Conservation (phyloP, 2,797 vertebrate genomes). For the Mareca strepera region DNA sequence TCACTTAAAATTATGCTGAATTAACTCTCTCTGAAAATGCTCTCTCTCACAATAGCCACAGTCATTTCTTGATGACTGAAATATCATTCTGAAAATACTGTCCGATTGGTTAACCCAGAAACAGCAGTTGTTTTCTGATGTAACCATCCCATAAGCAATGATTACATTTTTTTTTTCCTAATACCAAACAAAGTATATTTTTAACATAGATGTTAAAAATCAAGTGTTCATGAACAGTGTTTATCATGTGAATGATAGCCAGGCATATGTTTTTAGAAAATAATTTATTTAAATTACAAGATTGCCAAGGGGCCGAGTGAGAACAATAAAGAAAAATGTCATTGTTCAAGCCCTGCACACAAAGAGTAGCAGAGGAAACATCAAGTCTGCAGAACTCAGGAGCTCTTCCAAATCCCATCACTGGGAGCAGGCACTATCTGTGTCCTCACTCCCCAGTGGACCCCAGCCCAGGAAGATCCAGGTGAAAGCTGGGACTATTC, state of each 20-base stretch:
- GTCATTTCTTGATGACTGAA: background rate
- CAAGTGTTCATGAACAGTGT: background rate
- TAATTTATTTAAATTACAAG: constrained; percentile 33
- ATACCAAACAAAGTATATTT: background rate
- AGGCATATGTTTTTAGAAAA: background rate
- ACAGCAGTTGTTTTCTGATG: background rate
- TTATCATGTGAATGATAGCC: background rate
- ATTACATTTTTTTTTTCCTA: background rate
- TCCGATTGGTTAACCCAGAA: background rate
- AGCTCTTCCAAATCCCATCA: background rate
- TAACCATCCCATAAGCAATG: background rate
- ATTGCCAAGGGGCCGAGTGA: background rate
- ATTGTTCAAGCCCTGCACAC: background rate
- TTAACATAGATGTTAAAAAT: background rate
- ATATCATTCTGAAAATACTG: background rate
- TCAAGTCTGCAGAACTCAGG: background rate
- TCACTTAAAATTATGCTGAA: background rate
- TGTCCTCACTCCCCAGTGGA: background rate
- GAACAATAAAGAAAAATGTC: constrained; percentile 41
- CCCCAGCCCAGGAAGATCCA: background rate
- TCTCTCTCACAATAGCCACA: background rate
- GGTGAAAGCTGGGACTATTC: background rate
- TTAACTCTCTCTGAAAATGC: background rate
- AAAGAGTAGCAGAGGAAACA: background rate
- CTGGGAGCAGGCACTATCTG: background rate